These are phyloP conservation scores for Isoperla grammatica DNA, from an alignment of 2,888 invertebrate species.

Conservation along the genomic window DNA sequence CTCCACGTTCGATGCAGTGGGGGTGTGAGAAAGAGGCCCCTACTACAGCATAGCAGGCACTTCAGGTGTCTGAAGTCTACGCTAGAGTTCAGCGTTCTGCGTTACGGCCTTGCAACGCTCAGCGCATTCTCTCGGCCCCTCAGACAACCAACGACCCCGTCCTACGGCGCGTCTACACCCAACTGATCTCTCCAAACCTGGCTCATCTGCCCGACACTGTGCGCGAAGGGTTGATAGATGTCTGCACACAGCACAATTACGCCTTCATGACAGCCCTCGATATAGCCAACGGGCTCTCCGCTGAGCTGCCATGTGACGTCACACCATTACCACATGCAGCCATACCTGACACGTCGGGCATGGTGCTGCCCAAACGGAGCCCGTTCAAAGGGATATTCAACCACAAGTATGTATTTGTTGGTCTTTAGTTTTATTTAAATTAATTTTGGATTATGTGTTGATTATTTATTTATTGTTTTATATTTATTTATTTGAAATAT, in stretches of 20 bases:
- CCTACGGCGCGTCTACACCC: not conserved
- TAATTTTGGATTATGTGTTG: too few relatives aligned
- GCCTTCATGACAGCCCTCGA: not conserved
- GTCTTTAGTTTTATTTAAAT: too few relatives aligned
- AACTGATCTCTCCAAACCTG: not conserved
- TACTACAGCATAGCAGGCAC: too few relatives aligned
- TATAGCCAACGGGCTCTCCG: not conserved
- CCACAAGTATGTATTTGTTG: too few relatives aligned
- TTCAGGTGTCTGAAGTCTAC: too few relatives aligned
- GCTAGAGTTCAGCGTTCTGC: too few relatives aligned
- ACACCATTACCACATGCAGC: not conserved
- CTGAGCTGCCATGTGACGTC: not conserved
- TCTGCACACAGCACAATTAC: not conserved
- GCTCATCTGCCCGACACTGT: not conserved
- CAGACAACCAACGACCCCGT: not conserved
- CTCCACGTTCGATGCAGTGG: too few relatives aligned
- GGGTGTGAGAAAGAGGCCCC: too few relatives aligned
- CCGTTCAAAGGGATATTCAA: conserved; percentile 4
- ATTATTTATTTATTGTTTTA: too few relatives aligned
- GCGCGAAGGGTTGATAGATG: not conserved
- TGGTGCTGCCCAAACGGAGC: conserved; percentile 9
- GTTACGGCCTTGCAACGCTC: too few relatives aligned
- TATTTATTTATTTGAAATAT: too few relatives aligned
- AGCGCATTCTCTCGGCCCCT: too few relatives aligned
- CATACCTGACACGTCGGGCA: conserved; percentile 1